Percentiles rank a stretch among this genome's conserved stretches.
Conservation (phyloP, 2,113 vertebrate genomes). For the Oryctolagus cuniculus region mOryCun1.1 NC_091433.1:109427501-109428000, state of each 20-base stretch:
- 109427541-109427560: not conserved
- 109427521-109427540: not conserved
- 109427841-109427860: slow-evolving; percentile 1
- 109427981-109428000: no score
- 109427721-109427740: not conserved
- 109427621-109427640: not conserved
- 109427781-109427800: slow-evolving; percentile 3
- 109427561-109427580: not conserved
- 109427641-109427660: not conserved
- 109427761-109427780: not conserved
- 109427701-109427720: not conserved
- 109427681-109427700: not conserved
- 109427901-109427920: not conserved
- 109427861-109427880: slow-evolving; percentile 11
- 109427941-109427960: no score
- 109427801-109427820: slow-evolving; percentile 45
- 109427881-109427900: not conserved
- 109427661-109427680: slow-evolving; percentile 7
- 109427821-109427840: not conserved
- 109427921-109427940: no score
- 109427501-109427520: not conserved
- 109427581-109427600: not conserved
- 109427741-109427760: not conserved
- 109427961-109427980: no score
- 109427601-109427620: slow-evolving; percentile 1